Evolutionary conservation across 2,797 vertebrate genomes (phyloP), one percentile per base, ranked within the genome.

Genomic region (Dromococcyx pavoninus): DNA sequence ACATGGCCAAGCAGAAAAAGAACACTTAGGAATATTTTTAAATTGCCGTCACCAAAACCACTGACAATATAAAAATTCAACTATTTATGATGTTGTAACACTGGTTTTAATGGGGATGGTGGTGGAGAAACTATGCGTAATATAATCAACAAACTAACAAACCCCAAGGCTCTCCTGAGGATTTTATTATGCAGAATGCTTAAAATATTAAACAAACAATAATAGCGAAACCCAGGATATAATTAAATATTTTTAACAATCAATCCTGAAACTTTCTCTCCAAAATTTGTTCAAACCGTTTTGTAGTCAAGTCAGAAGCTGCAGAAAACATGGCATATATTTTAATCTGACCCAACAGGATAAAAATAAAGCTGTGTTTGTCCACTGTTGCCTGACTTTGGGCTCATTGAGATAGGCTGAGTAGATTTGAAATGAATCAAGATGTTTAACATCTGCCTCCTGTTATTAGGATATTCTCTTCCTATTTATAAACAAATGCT

Each of bases 401-500:
- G 88, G 77, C 89, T 97, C 79, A 58, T n/a, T 93, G 91, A 94
- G 92, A 95, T 92, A 94, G 84, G 69, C 82, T 77, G 76, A 93
- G 90, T 71, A 92, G 95, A 94, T 95, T 89, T 92, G 95, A 97
- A 97, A 97, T 89, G 87, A 97, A 95, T 97, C 96, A 97, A 97
- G 97, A 97, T 96, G 96, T 96, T 96, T 92, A 97, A 97, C 97
- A 98, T 97, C 97, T 98, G 97, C 91, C 97, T 97, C 74, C 84
- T 95, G 97, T 97, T 98, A 97, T 97, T 97, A 97, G 90, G 92
- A 97, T 96, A 95, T 89, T 97, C 86, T 96, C 93, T 96, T 96
- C 93, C 90, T 97, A 97, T 97, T 97, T 97, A 97, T 97, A 97
- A 98, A 98, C 95, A 98, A 97, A 97, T 4, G 73, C 90, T 97